Evolutionary conservation across 2,797 vertebrate species (phyloP).

Genomic region (Cebuella pygmaea): DNA sequence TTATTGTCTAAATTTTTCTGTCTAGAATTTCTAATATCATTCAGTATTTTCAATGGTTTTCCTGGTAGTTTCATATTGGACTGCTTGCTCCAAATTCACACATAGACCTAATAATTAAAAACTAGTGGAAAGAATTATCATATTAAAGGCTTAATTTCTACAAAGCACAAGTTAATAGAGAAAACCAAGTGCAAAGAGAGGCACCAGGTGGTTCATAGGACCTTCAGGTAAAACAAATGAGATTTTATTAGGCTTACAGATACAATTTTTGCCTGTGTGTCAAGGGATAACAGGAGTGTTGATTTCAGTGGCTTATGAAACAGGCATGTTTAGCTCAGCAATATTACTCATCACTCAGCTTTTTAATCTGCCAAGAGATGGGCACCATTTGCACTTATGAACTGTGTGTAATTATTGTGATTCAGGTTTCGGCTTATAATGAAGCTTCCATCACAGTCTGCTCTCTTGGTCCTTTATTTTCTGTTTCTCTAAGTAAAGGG

Average conservation of each 20-base stretch:
- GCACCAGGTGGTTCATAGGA: slow-evolving; percentile 64
- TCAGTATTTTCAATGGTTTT: slow-evolving; percentile 36
- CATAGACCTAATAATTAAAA: slow-evolving; percentile 58
- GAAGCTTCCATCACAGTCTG: slow-evolving; percentile 33
- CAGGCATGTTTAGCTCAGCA: slow-evolving; percentile 65
- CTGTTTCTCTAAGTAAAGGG: slow-evolving; percentile 43
- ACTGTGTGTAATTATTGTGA: slow-evolving; percentile 67
- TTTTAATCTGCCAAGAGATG: slow-evolving; percentile 71
- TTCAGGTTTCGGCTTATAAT: slow-evolving; percentile 57
- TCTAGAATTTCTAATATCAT: slow-evolving; percentile 46
- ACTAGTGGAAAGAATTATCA: slow-evolving; percentile 49
- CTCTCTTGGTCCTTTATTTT: slow-evolving; percentile 43
- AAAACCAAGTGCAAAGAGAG: slow-evolving; percentile 59
- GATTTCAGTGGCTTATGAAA: slow-evolving; percentile 71
- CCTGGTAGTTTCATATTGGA: slow-evolving; percentile 25
- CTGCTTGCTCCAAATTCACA: slow-evolving; percentile 31
- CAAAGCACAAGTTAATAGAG: slow-evolving; percentile 63
- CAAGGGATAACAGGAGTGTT: slow-evolving; percentile 65
- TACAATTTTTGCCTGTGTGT: slow-evolving; percentile 66
- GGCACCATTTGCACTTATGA: slow-evolving; percentile 64
- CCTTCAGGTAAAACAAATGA: slow-evolving; percentile 75
- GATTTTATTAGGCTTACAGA: slow-evolving; percentile 74
- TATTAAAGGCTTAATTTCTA: slow-evolving; percentile 66
- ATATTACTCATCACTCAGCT: slow-evolving; percentile 57
- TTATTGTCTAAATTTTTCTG: slow-evolving; percentile 34